Evolutionary conservation across 2,797 vertebrate genomes (phyloP), one percentile per base, ranked within the genome.

Genomic region (Fundulus diaphanus): DNA sequence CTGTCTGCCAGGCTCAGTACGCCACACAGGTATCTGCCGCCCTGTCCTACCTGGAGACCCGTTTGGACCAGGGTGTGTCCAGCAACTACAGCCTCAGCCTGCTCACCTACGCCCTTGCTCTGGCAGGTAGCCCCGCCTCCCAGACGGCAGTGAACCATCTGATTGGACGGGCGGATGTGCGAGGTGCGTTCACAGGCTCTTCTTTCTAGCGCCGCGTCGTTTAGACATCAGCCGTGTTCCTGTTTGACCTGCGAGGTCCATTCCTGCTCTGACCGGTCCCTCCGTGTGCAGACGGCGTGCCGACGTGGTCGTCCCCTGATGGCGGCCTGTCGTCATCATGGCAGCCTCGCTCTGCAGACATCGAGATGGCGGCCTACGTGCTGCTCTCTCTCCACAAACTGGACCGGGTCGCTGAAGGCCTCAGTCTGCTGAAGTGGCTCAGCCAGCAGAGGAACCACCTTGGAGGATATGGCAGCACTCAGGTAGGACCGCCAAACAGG

Each of bases 401-500:
- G 69, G 85, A 82, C 22, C 92, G 35, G 49, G 0, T 95, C 3
- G 54, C 87, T 0, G 92, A 96, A 1, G 96, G 95, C 1, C 75
- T 97, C 9, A 74, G 77, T 0, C 70, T 98, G 42, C 94, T 97
- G 95, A 96, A 93, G 88, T 98, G 97, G 97, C 93, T 99, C 72
- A 96, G 96, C 86, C 91, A 90, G n/a, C 96, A 97, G 84, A 94
- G 97, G 75, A 98, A 95, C 82, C 92, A 94, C 79, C 84, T 92
- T 2, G 97, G 97, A 68, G 97, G 97, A 44, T 99, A 94, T 80
- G 95, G 94, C 9, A 98, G 97, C 85, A 97, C 97, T 13, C 97
- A 98, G 97, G 98, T 94, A 73, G 42, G 33, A 3, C 7, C 0
- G 6, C 42, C 54, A 31, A 63, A 29, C n/a, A n/a, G n/a, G n/a